Evolutionary conservation across 2,113 vertebrate genomes (phyloP), one percentile per base, ranked within the genome.

Genomic region (Bettongia penicillata): DNA sequence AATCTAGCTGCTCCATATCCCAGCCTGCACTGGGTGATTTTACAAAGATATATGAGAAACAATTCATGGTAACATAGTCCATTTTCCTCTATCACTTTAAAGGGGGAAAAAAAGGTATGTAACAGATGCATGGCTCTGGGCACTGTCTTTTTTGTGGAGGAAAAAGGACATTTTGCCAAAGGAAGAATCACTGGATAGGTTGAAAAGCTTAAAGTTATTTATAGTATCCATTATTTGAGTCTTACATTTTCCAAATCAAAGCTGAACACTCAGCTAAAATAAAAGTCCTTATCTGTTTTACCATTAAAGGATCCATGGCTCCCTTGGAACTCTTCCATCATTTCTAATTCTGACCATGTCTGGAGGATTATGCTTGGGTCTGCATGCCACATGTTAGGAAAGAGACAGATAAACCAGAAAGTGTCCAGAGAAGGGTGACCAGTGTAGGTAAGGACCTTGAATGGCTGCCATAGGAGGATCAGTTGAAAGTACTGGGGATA

Each of bases 151-250:
- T 37, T 10, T 0, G 14, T 11, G 37, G 2, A 0, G 28, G 37
- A 23, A 3, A 3, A 6, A 49, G 1, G 1, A 3, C 3, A 0
- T 0, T 0, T 26, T 92, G 57, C n/a, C 48, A 1, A 0, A 52
- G 9, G 3, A 3, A 51, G 22, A 89, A 14, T 0, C 14, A 6
- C 49, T 7, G 52, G n/a, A 0, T 31, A 43, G 94, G 22, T 51
- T 51, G 37, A 90, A 61, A 0, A 28, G 0, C 49, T 49, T 19
- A 49, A 53, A 52, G 8, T 90, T 3, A n/a, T 93, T 97, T 48
- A 26, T 61, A 43, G 3, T n/a, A 14, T 68, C 24, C 0, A 0
- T 10, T 96, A 84, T 1, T 50, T 1, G 47, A 57, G 50, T 90
- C 43, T 22, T 61, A 37, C 52, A 37, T 92, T 94, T 93, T 96